A percentile compares a stretch with the other conserved stretches of the same genome.
These are phyloP conservation scores for Papilio polyxenes DNA, from an alignment of 1,140 invertebrate species.

Conservation along the genomic window DNA sequence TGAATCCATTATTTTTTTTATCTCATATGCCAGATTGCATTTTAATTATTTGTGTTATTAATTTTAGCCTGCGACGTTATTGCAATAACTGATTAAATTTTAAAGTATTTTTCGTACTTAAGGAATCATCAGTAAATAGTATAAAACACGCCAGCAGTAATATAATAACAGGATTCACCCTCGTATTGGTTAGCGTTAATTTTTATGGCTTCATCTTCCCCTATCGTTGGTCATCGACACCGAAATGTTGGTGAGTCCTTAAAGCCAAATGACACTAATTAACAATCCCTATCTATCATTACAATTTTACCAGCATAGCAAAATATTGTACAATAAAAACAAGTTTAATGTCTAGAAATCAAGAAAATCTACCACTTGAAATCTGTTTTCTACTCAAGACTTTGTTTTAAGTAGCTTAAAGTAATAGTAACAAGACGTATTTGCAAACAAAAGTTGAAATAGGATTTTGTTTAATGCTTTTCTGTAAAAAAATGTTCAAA, in stretches of 20 bases:
- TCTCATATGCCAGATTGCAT: slow-evolving; percentile 21
- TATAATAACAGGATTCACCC: slow-evolving; percentile 69
- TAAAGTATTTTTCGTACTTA: background rate
- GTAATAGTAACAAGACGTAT: no score
- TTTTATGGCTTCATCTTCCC: slow-evolving; percentile 77
- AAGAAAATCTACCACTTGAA: background rate
- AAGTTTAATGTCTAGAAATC: background rate
- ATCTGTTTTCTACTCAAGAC: background rate
- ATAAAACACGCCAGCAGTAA: slow-evolving; percentile 40
- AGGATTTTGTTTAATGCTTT: background rate
- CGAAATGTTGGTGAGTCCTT: slow-evolving; percentile 51
- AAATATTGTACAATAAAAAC: background rate
- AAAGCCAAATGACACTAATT: slow-evolving; percentile 53
- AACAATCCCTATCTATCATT: slow-evolving; percentile 33
- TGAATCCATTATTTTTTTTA: background rate
- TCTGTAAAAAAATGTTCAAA: slow-evolving; percentile 54
- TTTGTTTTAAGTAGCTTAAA: background rate
- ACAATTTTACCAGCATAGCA: background rate
- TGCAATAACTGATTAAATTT: slow-evolving; percentile 16
- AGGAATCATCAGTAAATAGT: background rate
- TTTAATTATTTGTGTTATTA: slow-evolving; percentile 30
- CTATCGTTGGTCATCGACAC: slow-evolving; percentile 73
- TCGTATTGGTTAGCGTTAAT: slow-evolving; percentile 55
- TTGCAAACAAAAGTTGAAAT: background rate
- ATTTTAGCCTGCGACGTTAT: slow-evolving; percentile 27